phyloP scores from a whole-genome alignment of 2,888 invertebrate species.

The Xylophagus ater region DNA sequence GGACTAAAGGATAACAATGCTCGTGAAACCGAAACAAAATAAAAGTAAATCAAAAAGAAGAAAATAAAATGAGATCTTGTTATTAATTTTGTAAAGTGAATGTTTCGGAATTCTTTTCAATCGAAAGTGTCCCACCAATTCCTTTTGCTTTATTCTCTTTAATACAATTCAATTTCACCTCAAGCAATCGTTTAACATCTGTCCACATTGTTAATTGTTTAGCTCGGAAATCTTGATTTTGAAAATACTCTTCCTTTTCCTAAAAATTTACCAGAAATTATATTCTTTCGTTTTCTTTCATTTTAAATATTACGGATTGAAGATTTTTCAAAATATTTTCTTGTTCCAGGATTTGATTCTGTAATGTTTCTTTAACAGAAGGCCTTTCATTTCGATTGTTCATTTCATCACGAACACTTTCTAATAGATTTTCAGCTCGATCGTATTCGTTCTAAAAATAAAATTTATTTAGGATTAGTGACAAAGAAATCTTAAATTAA shows the following conservation, averaged over 20 bases:
- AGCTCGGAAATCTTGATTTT: slow-evolving; percentile 15
- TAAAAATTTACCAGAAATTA: slow-evolving; percentile 5
- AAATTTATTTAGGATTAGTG: neutral
- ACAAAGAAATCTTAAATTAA: neutral
- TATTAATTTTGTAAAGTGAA: slow-evolving; percentile 20
- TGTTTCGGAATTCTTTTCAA: slow-evolving; percentile 20
- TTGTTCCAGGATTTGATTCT: slow-evolving; percentile 19
- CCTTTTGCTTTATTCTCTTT: slow-evolving; percentile 18
- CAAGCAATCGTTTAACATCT: slow-evolving; percentile 18
- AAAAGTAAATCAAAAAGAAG: too few relatives aligned
- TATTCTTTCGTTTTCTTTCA: neutral
- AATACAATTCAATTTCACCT: slow-evolving; percentile 18
- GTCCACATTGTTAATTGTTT: slow-evolving; percentile 20
- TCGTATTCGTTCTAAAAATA: slow-evolving; percentile 16
- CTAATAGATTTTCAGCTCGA: slow-evolving; percentile 19
- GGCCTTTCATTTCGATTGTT: slow-evolving; percentile 6
- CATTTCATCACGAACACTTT: slow-evolving; percentile 18
- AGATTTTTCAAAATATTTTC: slow-evolving; percentile 16
- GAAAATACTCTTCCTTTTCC: slow-evolving; percentile 18
- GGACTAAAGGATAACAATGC: slow-evolving; percentile 32
- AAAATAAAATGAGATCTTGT: too few relatives aligned
- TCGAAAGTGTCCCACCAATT: slow-evolving; percentile 19
- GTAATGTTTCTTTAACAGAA: slow-evolving; percentile 19
- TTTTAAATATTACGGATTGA: slow-evolving; percentile 15
- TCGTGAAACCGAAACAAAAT: slow-evolving; percentile 14